Evolutionary conservation across 2,888 invertebrate species (phyloP).

Genomic region (Rhopalosiphum nymphaeae): DNA sequence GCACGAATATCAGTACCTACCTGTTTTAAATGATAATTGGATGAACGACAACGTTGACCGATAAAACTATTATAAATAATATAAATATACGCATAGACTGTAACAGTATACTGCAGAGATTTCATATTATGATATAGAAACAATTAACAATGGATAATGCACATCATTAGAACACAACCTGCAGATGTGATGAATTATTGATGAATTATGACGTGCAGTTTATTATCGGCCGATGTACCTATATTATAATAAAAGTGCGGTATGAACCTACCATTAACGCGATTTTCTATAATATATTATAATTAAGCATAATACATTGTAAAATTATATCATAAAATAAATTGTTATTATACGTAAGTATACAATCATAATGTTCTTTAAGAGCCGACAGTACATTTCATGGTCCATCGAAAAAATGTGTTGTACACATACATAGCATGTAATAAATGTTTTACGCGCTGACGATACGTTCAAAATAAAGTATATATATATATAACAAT

Average conservation of each 20-base stretch:
- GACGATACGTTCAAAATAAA: background rate
- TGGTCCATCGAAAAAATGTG: background rate
- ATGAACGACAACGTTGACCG: background rate
- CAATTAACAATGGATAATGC: background rate
- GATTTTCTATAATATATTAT: background rate
- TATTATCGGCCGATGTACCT: background rate
- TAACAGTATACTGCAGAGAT: background rate
- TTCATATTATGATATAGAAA: background rate
- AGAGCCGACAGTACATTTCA: background rate
- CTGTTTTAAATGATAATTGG: background rate
- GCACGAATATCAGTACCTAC: background rate
- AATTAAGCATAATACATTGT: background rate
- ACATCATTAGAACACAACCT: background rate
- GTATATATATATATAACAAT: background rate
- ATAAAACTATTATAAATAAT: background rate
- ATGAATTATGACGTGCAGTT: background rate
- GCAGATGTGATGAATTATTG: background rate
- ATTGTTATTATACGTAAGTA: background rate
- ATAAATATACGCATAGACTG: background rate
- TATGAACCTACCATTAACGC: background rate
- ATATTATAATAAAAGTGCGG: background rate
- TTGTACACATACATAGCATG: background rate
- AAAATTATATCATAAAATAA: background rate
- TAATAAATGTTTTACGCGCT: background rate
- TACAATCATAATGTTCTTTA: background rate